Evolutionary conservation across 1,140 invertebrate species (phyloP), one percentile per base, ranked within the genome.

Genomic region (Dendroctonus ponderosae): DNA sequence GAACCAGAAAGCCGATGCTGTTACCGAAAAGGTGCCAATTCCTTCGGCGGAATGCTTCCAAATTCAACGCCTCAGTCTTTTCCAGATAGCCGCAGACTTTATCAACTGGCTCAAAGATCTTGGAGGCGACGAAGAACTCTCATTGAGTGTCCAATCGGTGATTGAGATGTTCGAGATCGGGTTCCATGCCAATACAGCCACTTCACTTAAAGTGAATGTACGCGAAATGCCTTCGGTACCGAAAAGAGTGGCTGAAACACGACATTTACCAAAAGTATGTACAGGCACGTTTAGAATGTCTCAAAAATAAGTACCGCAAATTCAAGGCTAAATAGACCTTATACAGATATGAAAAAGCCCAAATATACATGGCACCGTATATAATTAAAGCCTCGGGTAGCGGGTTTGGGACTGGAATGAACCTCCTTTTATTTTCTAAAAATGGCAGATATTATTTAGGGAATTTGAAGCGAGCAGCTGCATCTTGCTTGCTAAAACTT

Each of bases 101-200:
- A 85, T 83, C 62, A 78, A 84, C 3, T 87, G 86, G 86, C 77
- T 86, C 73, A 78, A 79, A 48, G 75, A 67, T 50, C 71, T 85
- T 14, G 82, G 81, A 49, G 76, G 82, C 7, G 69, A 72, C 11
- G 68, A 73, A 40, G 71, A 80, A 38, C 74, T 75, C 15, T 66
- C 72, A 3, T 73, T 81, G n/a, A 79, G 83, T 61, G 80, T 79
- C 46, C 74, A 79, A 38, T 75, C 78, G 37, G 74, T 84, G 8
- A 76, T 80, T 44, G 78, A 82, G 46, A 80, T 84, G 80, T 84
- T 85, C 62, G 77, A 84, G 77, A 82, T 87, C 52, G 83, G 84
- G 76, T 86, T 87, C 67, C 81, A 81, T 15, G 80, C 75, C 74
- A 82, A 79, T 76, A 82, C 78, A 65, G 82, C 80, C 59, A 80